Conservation (phyloP, 1,140 invertebrate genomes). For the Drosophila pectinifera region DNA sequence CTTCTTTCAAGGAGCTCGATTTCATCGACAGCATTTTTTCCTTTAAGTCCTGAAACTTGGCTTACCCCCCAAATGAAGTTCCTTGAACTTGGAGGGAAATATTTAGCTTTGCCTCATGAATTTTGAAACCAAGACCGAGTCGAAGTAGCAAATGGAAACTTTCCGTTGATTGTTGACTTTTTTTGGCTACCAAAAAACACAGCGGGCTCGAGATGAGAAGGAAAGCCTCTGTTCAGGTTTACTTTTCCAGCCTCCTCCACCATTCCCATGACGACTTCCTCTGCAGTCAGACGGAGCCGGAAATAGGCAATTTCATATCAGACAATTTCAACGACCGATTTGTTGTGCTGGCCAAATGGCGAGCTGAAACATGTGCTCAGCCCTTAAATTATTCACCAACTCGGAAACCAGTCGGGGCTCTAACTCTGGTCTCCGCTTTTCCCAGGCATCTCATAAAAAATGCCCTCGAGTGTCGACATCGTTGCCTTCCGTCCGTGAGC, state of each 20-base stretch:
- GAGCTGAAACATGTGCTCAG: slow-evolving; percentile 35
- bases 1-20: slow-evolving; percentile 2
- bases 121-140: slow-evolving; percentile 32
- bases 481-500: slow-evolving; percentile 65
- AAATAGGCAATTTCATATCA: slow-evolving; percentile 79
- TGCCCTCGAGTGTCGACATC: slow-evolving; percentile 72
- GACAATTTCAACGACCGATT: slow-evolving; percentile 45
- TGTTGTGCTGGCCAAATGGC: neutral
- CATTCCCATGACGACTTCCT: slow-evolving; percentile 19
- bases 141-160: slow-evolving; percentile 18
- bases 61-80: slow-evolving; percentile 37
- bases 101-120: slow-evolving; percentile 30
- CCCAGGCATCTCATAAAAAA: slow-evolving; percentile 74
- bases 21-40: slow-evolving; percentile 9
- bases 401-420: slow-evolving; percentile 44
- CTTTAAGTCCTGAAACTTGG: neutral
- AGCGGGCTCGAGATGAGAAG: neutral
- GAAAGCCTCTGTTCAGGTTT: slow-evolving; percentile 14
- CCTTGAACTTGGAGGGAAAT: slow-evolving; percentile 22
- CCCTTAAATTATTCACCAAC: slow-evolving; percentile 75
- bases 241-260: neutral
- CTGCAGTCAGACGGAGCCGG: slow-evolving; percentile 64
- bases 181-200: slow-evolving; percentile 9
- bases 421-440: slow-evolving; percentile 53
- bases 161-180: slow-evolving; percentile 48